Evolutionary conservation across 2,888 invertebrate genomes (phyloP), one percentile per base, ranked within the genome.

Genomic region (Epistrophe eligans): DNA sequence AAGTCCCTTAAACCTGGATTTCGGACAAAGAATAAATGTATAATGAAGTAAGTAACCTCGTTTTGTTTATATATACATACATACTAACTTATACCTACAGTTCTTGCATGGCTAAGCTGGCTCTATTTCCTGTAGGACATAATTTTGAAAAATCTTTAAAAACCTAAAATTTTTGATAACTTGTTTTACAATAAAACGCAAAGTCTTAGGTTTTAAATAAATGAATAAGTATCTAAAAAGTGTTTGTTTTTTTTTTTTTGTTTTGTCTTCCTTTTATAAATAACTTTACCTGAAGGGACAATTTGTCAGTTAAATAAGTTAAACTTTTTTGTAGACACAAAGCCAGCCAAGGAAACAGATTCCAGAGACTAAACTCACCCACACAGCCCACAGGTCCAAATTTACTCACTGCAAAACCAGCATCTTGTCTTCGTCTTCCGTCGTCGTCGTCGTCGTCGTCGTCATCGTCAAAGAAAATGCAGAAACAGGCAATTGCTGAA

Each of bases 271-370:
- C n/a, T n/a, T n/a, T n/a, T n/a, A n/a, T n/a, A n/a, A 38, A 55
- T 15, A 19, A 72, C 35, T 64, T 64, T 13, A 48, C 13, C 38
- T 72, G 32, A 38, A 66, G 57, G 73, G 45, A 67, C 66, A 66
- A 66, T 58, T 79, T 57, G 50, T 79, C 73, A 66, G n/a, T 66
- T 2, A 66, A 67, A 66, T 64, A 38, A 73, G 73, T 40, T 50
- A 52, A 80, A 80, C 50, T 64, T 72, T 64, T 50, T 28, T 4
- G 35, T 28, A 66, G 43, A 66, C 72, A 66, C 55, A 72, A 66
- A 58, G 66, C 48, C 32, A 57, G 2, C 40, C 48, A 52, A 52
- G 11, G 32, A 35, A 64, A 32, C 17, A 48, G 13, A 43, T 13
- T 19, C 57, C 40, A 32, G 66, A 45, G 48, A 35, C 62, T 45